Evolutionary conservation across 2,888 invertebrate genomes (phyloP).

Genomic region (Brassicogethes aeneus): DNA sequence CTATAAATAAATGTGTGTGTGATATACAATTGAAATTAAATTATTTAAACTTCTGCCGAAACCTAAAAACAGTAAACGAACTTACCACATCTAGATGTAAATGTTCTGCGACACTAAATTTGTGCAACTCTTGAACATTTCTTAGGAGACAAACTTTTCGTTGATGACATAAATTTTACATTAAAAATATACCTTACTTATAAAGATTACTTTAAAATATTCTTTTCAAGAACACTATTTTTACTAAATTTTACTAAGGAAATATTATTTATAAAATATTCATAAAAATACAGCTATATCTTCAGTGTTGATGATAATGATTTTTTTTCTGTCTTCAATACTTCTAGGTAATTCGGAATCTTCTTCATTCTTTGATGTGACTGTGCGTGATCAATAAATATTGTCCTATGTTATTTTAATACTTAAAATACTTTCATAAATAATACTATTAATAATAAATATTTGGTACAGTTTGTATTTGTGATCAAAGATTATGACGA

Average conservation of each 20-base stretch:
- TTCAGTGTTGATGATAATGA: not conserved
- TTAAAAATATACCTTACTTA: slow-evolving; percentile 12
- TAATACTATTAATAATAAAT: slow-evolving; percentile 7
- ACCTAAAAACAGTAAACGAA: not conserved
- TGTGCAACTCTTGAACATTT: too few relatives aligned
- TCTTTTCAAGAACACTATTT: slow-evolving; percentile 1
- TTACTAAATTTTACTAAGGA: slow-evolving; percentile 8
- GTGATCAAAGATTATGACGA: not conserved
- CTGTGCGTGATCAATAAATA: not conserved
- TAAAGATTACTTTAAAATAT: slow-evolving; percentile 11
- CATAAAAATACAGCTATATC: not conserved
- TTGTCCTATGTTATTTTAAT: slow-evolving; percentile 4
- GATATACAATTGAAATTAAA: too few relatives aligned
- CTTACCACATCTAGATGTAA: not conserved
- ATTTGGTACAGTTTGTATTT: slow-evolving; percentile 3
- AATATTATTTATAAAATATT: slow-evolving; percentile 4
- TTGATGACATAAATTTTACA: slow-evolving; percentile 12
- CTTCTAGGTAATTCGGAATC: slow-evolving; percentile 5
- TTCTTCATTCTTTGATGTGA: not conserved
- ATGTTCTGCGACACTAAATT: not conserved
- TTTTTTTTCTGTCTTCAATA: slow-evolving; percentile 3
- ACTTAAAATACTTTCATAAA: slow-evolving; percentile 7
- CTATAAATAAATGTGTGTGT: too few relatives aligned
- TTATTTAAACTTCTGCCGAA: too few relatives aligned
- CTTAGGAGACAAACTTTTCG: slow-evolving; percentile 3